phyloP scores from a whole-genome alignment of 2,797 vertebrate species.

The Florisuga fusca region DNA sequence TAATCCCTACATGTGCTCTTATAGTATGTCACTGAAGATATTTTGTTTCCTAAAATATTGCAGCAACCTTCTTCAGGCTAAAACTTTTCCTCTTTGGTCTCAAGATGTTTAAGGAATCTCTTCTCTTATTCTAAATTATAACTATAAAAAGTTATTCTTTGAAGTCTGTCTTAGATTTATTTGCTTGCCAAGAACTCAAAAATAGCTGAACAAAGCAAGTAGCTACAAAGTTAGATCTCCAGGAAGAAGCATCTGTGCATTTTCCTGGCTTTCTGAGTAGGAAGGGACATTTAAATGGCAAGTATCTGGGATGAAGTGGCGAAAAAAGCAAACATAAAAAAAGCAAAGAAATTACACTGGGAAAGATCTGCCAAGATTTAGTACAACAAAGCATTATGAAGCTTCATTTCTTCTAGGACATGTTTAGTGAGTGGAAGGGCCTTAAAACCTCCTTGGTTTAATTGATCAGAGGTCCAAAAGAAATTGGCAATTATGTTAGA shows the following conservation, averaged over 20 bases:
- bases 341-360: not conserved
- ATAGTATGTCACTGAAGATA: not conserved
- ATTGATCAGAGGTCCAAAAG: not conserved
- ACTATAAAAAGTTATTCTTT: constrained; percentile 37
- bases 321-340: not conserved
- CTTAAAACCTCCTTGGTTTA: not conserved
- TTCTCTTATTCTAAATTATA: constrained; percentile 10
- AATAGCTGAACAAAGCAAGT: constrained; percentile 38
- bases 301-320: not conserved
- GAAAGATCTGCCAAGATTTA: not conserved
- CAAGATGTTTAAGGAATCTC: constrained; percentile 26
- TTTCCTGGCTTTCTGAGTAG: constrained; percentile 39
- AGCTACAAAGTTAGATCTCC: constrained; percentile 29
- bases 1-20: not conserved
- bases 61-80: not conserved
- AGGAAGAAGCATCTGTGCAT: constrained; percentile 25
- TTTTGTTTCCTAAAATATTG: not conserved
- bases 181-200: constrained; percentile 50
- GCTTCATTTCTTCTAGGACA: not conserved
- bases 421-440: not conserved
- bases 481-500: not conserved
- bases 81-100: not conserved
- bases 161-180: constrained; percentile 27
- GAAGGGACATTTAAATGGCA: not conserved
- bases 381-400: not conserved